Evolutionary conservation across 2,797 vertebrate species (phyloP), one percentile per base, ranked within the genome.

Genomic region (Crax fasciolata): DNA sequence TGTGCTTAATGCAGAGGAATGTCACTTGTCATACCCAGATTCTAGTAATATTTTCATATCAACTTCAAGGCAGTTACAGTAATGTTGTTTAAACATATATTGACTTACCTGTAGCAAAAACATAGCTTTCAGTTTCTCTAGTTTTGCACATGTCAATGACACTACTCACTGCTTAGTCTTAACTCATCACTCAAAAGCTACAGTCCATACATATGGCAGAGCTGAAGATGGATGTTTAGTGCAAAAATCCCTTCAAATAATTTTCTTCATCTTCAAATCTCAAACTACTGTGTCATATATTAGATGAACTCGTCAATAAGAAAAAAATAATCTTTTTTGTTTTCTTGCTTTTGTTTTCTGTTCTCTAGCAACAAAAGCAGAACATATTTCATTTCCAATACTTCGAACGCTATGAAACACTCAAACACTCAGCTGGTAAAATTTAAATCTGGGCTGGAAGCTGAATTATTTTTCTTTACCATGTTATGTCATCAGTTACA

Each of bases 1-100:
- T 89, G 81, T 93, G 44, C 51, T 93, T 55, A 41, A 10, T 63
- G 25, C 62, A 95, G 91, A 95, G 95, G 95, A 96, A 91, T 59
- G 35, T 91, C 74, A 82, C 71, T 90, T 96, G 41, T 94, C 52
- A 13, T 52, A 93, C 28, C 28, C 35, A 94, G 72, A 25, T 23
- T 78, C 16, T 23, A 93, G 72, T 30, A 71, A 83, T 63, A 92
- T 52, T 52, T 91, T 73, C 48, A 58, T 89, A 63, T 72, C 83
- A 81, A 95, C 94, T 49, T 15, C 14, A 62, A 89, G 49, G 55
- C 44, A 73, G 89, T 89, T 78, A 73, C 24, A 83, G 35, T 62
- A 48, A 38, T 49, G 21, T 19, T 0, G 4, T 52, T 93, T 88
- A 90, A 95, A 72, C 63, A 30, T 52, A 87, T 89, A 94, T 72